Evolutionary conservation across 2,797 vertebrate species (phyloP).

Genomic region (Schizopygopsis malacanthus): DNA sequence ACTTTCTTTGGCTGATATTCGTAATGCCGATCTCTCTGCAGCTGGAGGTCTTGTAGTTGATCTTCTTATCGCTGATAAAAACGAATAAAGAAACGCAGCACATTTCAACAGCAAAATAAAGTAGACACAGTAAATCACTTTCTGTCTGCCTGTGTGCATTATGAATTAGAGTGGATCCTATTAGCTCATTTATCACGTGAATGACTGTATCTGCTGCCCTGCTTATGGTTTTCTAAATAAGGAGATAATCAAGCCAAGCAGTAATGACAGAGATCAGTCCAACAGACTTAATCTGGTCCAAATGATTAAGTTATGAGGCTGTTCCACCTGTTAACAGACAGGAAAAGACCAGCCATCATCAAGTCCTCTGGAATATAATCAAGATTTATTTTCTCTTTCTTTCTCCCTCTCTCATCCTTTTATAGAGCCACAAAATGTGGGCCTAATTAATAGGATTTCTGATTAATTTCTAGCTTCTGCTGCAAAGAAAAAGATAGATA

Average conservation of each 20-base stretch:
- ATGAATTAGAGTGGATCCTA: conserved; percentile 1
- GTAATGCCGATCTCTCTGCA: conserved; percentile 3
- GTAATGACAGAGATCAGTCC: conserved; percentile 31
- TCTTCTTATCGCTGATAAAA: conserved; percentile 34
- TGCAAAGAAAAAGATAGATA: conserved; percentile 42
- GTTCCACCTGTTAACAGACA: conserved; percentile 35
- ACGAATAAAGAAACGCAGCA: neutral
- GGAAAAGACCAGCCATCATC: conserved; percentile 40
- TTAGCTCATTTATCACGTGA: conserved; percentile 33
- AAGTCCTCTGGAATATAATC: conserved; percentile 42
- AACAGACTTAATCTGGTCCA: conserved; percentile 24
- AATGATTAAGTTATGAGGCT: conserved; percentile 45
- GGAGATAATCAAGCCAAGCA: conserved; percentile 29
- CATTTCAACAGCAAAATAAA: conserved; percentile 5
- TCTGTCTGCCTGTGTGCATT: neutral
- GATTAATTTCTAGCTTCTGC: conserved; percentile 35
- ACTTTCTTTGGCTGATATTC: neutral
- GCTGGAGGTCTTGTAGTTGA: conserved; percentile 18
- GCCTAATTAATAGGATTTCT: conserved; percentile 49
- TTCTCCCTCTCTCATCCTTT: conserved; percentile 5
- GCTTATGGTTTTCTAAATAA: conserved; percentile 27
- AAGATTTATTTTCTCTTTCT: neutral
- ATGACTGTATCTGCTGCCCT: conserved; percentile 18
- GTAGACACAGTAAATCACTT: conserved; percentile 9
- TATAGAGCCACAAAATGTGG: conserved; percentile 37